Evolutionary conservation across 2,113 vertebrate genomes (phyloP).

Genomic region (Talpa occidentalis): DNA sequence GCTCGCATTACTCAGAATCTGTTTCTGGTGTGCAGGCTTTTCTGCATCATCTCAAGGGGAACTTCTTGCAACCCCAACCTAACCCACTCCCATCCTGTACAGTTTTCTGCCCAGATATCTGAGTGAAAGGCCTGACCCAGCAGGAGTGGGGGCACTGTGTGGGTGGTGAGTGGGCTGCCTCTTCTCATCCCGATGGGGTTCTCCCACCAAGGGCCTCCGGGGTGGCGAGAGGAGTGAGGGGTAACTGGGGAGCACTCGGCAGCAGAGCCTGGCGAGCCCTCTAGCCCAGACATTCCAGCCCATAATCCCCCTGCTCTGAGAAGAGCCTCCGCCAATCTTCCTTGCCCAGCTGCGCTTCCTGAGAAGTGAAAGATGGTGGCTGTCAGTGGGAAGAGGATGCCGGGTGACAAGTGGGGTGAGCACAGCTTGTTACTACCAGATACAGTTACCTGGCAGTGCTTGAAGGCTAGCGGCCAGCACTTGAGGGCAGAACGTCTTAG

Average conservation of each 20-base stretch:
- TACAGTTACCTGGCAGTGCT: conserved; percentile 48
- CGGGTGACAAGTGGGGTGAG: conserved; percentile 54
- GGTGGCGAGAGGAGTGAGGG: background rate
- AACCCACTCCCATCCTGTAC: rapidly evolving
- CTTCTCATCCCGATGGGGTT: rapidly evolving
- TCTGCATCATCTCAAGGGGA: background rate
- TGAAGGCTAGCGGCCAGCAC: background rate
- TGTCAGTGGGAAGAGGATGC: conserved; percentile 58
- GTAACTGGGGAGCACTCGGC: background rate
- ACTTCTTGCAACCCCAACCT: background rate
- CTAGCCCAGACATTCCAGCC: background rate
- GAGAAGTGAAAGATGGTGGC: conserved; percentile 49
- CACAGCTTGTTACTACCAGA: conserved; percentile 66
- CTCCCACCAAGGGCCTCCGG: background rate
- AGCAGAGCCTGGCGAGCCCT: background rate
- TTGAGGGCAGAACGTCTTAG: background rate
- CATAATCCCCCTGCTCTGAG: background rate
- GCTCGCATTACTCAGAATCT: background rate
- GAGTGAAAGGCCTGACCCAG: background rate
- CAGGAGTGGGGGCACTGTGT: background rate
- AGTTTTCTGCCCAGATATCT: background rate
- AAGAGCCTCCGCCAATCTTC: conserved; percentile 36
- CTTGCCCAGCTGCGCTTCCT: conserved; percentile 57
- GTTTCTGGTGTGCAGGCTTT: background rate
- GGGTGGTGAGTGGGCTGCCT: background rate